Evolutionary conservation across 1,140 invertebrate species (phyloP).

Genomic region (Conus ventricosus): DNA sequence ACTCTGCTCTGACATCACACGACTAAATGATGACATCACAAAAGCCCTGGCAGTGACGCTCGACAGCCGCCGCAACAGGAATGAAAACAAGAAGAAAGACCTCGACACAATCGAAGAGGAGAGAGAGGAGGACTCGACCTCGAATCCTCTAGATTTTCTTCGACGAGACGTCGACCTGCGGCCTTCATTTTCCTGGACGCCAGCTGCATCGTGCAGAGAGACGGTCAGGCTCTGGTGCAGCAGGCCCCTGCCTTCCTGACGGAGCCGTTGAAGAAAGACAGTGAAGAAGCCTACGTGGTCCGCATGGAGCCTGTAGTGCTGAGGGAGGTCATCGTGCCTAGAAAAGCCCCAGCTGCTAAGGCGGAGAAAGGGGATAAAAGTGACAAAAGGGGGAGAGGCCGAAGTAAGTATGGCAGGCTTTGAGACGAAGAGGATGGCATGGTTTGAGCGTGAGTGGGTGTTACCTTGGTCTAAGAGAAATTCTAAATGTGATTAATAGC

Average conservation of each 20-base stretch:
- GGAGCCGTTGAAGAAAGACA: not conserved
- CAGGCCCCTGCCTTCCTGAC: not conserved
- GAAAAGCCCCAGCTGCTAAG: not conserved
- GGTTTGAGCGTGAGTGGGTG: too few relatives aligned
- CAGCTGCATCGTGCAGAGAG: not conserved
- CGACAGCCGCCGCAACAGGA: not conserved
- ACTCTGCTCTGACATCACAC: too few relatives aligned
- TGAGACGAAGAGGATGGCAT: too few relatives aligned
- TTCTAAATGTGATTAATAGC: too few relatives aligned
- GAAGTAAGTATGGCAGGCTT: too few relatives aligned
- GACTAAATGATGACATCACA: too few relatives aligned
- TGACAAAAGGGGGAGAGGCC: too few relatives aligned
- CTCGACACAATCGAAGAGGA: not conserved
- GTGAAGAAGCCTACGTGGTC: not conserved
- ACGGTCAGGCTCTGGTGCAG: not conserved
- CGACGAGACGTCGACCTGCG: not conserved
- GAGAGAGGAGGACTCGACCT: not conserved
- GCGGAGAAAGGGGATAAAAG: too few relatives aligned
- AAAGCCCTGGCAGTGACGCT: too few relatives aligned
- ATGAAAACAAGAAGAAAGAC: not conserved
- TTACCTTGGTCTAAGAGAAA: too few relatives aligned
- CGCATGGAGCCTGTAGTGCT: constrained; percentile 1
- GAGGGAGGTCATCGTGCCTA: not conserved
- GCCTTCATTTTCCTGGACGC: not conserved
- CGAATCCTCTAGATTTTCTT: not conserved